Base-by-base conservation (phyloP, 1,140 invertebrate genomes). In the Orius laevigatus region DNA sequence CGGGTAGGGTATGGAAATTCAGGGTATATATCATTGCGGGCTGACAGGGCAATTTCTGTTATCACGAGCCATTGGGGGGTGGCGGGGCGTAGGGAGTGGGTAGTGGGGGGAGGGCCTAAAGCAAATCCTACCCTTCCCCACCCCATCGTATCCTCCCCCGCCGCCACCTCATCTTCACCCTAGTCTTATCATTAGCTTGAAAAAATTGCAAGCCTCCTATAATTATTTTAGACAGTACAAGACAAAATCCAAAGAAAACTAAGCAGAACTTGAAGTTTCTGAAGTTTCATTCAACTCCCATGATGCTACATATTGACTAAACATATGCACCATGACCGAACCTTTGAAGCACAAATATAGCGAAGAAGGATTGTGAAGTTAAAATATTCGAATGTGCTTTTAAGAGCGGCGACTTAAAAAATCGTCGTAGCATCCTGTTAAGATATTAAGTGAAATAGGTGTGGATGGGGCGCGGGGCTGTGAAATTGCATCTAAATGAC, bases 41-140 rank as follows among this genome's bases (percentile, higher is more conserved):
- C 39, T 55, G 56, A 57, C 56, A 57, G 56, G 53, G 53, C 54
- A 57, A 57, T 57, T 57, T 57, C 56, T 57, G 51, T 57, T 57
- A 57, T 57, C 56, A 55, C 45, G 41, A 43, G 41, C 31, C 12
- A 9, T 19, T 46, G 33, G 50, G 46, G 47, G 57, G 56, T 55
- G 56, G 54, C 55, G 52, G 53, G 52, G 39, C 35, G 63, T 63
- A 61, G 61, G 60, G 61, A 42, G 42, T 25, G 31, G 32, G 42
- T 9, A 16, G 5, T 32, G 31, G 32, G 61, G 58, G 58, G 62
- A 60, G 59, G 62, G 66, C 66, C 62, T 66, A 62, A 64, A 63
- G 55, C 64, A 64, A 67, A 66, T 66, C 63, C 62, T 58, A 58
- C 57, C 54, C 51, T 59, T 56, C 19, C 46, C 51, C 57, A 53